These are phyloP conservation scores for Antennarius striatus DNA, from an alignment of 2,113 vertebrate genomes.

Conservation along the genomic window DNA sequence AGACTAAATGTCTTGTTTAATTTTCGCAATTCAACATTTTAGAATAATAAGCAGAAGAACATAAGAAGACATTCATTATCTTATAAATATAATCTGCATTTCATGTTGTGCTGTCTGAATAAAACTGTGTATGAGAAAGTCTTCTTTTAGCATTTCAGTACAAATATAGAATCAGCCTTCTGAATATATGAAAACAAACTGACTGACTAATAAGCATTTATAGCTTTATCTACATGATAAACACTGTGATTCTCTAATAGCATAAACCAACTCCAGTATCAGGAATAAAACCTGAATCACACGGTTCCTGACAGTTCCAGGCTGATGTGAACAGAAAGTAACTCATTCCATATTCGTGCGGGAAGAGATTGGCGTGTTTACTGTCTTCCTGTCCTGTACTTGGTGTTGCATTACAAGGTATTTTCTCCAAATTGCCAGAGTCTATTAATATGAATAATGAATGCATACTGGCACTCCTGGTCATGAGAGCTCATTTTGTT, in stretches of 20 bases:
- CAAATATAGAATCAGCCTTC: not conserved
- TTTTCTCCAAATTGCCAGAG: constrained; percentile 75
- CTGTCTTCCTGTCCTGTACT: constrained; percentile 53
- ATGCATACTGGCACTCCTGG: constrained; percentile 55
- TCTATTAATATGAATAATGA: constrained; percentile 85
- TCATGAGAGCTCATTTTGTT: constrained; percentile 46
- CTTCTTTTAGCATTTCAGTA: not conserved
- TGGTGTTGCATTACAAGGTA: constrained; percentile 77
- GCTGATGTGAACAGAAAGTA: constrained; percentile 39
- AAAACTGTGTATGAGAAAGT: not conserved
- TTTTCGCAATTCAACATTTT: not conserved
- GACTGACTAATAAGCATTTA: not conserved
- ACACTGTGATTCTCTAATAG: no score
- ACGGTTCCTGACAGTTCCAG: constrained; percentile 12
- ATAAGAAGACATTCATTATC: not conserved
- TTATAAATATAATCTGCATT: not conserved
- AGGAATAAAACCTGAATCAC: constrained; percentile 16
- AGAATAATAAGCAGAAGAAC: constrained; percentile 2
- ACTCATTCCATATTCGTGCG: constrained; percentile 35
- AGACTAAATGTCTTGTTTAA: not conserved
- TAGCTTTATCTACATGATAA: no score
- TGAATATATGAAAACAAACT: not conserved
- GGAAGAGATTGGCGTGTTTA: constrained; percentile 53
- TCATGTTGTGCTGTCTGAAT: not conserved
- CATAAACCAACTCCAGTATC: not conserved